phyloP scores from a whole-genome alignment of 2,113 vertebrate genomes.

The Lanius ludovicianus region DNA sequence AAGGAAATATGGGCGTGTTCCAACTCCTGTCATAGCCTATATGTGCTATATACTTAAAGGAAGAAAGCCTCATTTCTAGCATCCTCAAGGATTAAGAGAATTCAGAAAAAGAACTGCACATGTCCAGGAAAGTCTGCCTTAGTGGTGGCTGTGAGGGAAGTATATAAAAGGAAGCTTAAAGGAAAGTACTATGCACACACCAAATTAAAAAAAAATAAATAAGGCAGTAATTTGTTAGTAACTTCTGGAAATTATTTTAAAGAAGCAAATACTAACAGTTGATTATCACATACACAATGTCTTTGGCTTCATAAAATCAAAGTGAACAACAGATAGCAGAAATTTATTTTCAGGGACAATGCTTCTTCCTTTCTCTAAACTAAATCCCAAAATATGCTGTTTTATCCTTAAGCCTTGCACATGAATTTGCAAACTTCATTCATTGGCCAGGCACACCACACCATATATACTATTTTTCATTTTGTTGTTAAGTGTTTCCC shows the following conservation, averaged over 20 bases:
- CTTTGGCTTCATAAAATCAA: neutral
- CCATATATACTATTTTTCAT: fast-evolving
- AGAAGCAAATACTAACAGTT: neutral
- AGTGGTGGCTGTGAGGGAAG: neutral
- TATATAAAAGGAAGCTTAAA: neutral
- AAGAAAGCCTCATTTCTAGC: neutral
- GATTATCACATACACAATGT: neutral
- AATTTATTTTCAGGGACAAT: neutral
- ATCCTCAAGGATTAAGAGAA: neutral
- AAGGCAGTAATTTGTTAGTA: neutral
- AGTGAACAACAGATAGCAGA: neutral
- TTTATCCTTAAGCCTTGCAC: neutral
- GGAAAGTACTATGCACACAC: fast-evolving
- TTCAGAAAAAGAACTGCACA: neutral
- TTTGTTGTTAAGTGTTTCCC: neutral
- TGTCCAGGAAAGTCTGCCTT: neutral
- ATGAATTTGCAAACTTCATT: neutral
- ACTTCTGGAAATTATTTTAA: neutral
- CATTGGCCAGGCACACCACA: neutral
- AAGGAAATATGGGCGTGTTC: neutral
- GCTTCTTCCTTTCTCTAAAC: neutral
- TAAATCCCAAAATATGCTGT: neutral
- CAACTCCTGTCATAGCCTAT: neutral
- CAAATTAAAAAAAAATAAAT: neutral
- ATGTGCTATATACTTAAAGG: neutral